phyloP scores from a whole-genome alignment of 2,888 invertebrate genomes.

The Palloptera scutellata region DNA sequence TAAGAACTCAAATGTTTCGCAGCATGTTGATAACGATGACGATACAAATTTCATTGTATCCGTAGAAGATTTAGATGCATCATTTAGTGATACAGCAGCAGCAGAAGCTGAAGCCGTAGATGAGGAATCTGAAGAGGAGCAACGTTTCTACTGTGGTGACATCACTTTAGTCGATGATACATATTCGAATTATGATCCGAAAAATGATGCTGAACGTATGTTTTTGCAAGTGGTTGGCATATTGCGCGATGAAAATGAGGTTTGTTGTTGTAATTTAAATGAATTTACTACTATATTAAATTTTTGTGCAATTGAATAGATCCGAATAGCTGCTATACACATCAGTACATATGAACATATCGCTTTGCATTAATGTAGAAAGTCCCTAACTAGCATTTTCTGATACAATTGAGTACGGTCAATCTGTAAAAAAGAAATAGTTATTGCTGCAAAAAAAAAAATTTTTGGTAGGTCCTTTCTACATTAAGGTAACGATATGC shows the following conservation, averaged over 20 bases:
- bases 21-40: conserved; percentile 37
- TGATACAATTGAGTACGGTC: too few relatives aligned
- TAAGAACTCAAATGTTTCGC: conserved; percentile 25
- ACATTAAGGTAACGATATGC: too few relatives aligned
- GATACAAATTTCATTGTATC: conserved; percentile 38
- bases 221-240: conserved; percentile 64
- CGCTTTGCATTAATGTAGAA: too few relatives aligned
- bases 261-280: conserved; percentile 46
- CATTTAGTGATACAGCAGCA: conserved; percentile 42
- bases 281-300: too few relatives aligned
- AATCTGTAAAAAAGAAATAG: too few relatives aligned
- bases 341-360: too few relatives aligned
- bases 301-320: too few relatives aligned
- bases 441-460: too few relatives aligned
- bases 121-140: conserved; percentile 50
- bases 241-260: conserved; percentile 64
- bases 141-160: conserved; percentile 55
- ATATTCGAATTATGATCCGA: conserved; percentile 61
- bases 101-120: conserved; percentile 38
- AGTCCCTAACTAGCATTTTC: too few relatives aligned
- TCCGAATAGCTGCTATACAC: too few relatives aligned
- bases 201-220: conserved; percentile 65
- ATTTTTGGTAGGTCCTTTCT: too few relatives aligned
- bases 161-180: conserved; percentile 63
- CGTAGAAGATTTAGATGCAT: conserved; percentile 44